These are phyloP conservation scores for Vireo griseus DNA, from an alignment of 2,797 vertebrate genomes.

Conservation along the genomic window DNA sequence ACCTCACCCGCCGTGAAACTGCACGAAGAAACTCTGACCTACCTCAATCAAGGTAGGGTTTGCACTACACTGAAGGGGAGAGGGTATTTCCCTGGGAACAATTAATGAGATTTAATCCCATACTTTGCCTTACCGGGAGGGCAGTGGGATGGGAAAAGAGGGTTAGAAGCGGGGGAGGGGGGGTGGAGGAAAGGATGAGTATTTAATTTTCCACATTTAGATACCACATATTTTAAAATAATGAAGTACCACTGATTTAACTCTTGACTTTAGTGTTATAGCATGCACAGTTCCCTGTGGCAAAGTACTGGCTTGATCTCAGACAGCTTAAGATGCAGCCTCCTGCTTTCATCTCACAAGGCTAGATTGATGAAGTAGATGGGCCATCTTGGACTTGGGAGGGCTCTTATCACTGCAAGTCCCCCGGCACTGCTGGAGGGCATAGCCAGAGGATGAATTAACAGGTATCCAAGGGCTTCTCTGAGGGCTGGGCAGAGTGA, in stretches of 20 bases:
- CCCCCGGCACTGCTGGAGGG: neutral
- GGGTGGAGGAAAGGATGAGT: neutral
- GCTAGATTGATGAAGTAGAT: neutral
- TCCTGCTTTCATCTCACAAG: neutral
- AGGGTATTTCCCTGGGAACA: neutral
- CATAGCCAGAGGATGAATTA: neutral
- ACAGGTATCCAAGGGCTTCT: neutral
- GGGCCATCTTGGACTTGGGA: neutral
- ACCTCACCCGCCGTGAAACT: constrained; percentile 91
- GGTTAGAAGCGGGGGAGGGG: neutral
- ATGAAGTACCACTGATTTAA: neutral
- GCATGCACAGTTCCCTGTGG: neutral
- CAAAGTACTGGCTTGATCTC: neutral
- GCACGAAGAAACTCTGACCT: constrained; percentile 91
- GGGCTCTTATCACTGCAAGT: neutral
- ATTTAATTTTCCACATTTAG: neutral
- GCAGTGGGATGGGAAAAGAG: neutral
- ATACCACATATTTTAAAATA: neutral
- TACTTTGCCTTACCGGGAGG: neutral
- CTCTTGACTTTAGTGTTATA: neutral
- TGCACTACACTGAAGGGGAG: neutral
- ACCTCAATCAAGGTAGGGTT: constrained; percentile 92
- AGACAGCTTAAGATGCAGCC: neutral
- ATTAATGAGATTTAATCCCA: neutral
- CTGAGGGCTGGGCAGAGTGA: neutral